Base-by-base conservation (phyloP, 2,888 invertebrate species). In the Philereme vetulata region DNA sequence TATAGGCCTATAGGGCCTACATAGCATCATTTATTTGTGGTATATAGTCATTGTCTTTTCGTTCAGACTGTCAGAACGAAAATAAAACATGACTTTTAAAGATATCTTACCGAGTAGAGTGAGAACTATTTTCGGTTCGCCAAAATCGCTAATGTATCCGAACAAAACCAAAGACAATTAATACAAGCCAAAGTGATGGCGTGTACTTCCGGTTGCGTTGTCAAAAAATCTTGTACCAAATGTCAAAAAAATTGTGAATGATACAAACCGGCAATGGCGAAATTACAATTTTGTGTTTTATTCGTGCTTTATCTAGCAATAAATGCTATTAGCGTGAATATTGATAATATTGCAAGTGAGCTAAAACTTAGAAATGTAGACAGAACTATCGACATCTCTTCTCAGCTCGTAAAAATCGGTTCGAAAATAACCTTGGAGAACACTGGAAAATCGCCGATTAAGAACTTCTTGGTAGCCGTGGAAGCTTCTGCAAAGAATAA, bases 371-470 rank as follows among this genome's bases (percentile, higher is more conserved):
- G 95, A 84, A 97, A 96, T 93, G 96, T 97, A 21, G 98, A 98
- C 66, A 93, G 98, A 80, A 94, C 94, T 51, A 94, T 99, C 72
- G 98, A 99, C 88, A 90, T 98, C 67, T 94, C 97, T 5, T 95
- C 97, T 5, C 98, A 98, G 86, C 93, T 99, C 61, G 97, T 97
- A 3, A 98, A 97, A 92, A 94, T 97, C 55, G 93, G 94, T 9
- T 93, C 95, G 38, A 96, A 96, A 88, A 93, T 98, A 76, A 96
- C 96, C 70, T 82, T 98, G 71, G 97, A 98, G 88, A 98, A 98
- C 82, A 93, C 93, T 72, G 96, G 96, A 55, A 96, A 95, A 79
- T 93, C 94, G 66, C 90, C 95, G 65, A 94, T 95, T 40, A 94
- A 93, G 65, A 94, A 92, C 70, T 95, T 98, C 79, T 86, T 96